Percentiles rank a stretch among this genome's conserved stretches.
Conservation (phyloP, 30 jellyfish, hydroid and myxozoan genomes). For the Rhopilema esculentum region DNA sequence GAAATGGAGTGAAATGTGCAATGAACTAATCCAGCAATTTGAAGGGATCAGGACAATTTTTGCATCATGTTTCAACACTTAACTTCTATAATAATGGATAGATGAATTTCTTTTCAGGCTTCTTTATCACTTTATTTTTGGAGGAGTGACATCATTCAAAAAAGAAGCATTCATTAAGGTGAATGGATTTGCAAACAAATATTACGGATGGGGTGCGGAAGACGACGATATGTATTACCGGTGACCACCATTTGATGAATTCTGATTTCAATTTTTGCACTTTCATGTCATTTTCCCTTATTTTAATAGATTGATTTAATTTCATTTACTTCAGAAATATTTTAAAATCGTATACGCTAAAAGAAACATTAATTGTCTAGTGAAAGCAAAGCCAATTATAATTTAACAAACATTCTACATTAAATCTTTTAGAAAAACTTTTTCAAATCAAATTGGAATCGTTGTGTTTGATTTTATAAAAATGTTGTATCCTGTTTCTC, state of each 20-base stretch:
- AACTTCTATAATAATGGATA: too few relatives aligned
- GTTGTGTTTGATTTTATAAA: background rate
- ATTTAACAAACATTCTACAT: too few relatives aligned
- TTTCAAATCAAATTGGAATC: background rate
- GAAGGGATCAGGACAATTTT: too few relatives aligned
- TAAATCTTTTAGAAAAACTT: background rate
- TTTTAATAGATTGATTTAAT: too few relatives aligned
- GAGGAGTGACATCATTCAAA: conserved; percentile 72
- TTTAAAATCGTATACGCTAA: too few relatives aligned
- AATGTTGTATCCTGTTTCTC: background rate
- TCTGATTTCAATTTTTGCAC: background rate
- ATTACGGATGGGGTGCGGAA: conserved; percentile 92
- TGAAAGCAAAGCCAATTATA: too few relatives aligned
- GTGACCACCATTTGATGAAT: conserved; percentile 7
- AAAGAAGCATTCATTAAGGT: conserved; percentile 43
- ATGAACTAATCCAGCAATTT: too few relatives aligned
- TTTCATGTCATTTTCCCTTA: too few relatives aligned
- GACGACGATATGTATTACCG: conserved; percentile 72
- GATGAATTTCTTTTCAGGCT: conserved; percentile 19
- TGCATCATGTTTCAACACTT: too few relatives aligned
- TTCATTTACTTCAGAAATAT: too few relatives aligned
- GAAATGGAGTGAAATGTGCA: too few relatives aligned
- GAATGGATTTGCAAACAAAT: conserved; percentile 71
- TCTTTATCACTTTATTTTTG: conserved; percentile 38
- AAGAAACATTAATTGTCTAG: too few relatives aligned